Percentiles rank a stretch among this genome's conserved stretches.
phyloP scores from a whole-genome alignment of 2,113 vertebrate species.

The Heterochromis multidens region DNA sequence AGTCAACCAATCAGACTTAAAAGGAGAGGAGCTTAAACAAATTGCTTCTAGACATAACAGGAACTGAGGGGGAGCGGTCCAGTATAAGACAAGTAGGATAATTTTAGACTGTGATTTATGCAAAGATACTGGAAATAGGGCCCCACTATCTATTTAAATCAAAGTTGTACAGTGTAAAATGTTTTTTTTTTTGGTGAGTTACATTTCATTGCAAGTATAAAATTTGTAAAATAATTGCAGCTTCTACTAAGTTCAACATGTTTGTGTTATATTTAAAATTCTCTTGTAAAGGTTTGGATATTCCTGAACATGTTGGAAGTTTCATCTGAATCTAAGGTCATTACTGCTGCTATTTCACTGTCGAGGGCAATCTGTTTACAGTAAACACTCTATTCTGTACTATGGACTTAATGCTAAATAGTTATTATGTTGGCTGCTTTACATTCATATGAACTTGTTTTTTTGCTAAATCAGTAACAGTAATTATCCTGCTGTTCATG shows the following conservation, averaged over 20 bases:
- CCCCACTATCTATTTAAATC: not conserved
- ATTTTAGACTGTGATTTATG: not conserved
- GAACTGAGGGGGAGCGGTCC: not conserved
- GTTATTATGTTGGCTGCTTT: not conserved
- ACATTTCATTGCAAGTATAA: not conserved
- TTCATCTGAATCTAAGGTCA: not conserved
- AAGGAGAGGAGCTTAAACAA: not conserved
- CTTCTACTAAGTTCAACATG: not conserved
- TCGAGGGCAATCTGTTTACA: constrained; percentile 22
- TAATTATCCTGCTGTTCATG: not conserved
- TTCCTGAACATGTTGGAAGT: not conserved
- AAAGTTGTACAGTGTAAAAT: not conserved
- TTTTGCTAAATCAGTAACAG: accelerated
- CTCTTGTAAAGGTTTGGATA: not conserved
- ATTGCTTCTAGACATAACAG: not conserved
- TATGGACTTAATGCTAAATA: not conserved
- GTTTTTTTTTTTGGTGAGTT: not conserved
- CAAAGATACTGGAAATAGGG: not conserved
- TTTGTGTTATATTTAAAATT: not conserved
- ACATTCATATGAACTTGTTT: not conserved
- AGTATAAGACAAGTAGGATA: not conserved
- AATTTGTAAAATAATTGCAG: not conserved
- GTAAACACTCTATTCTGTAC: not conserved
- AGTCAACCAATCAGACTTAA: not conserved
- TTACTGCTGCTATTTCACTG: constrained; percentile 1